Base-by-base conservation (phyloP, 1,140 invertebrate genomes). In the Amyelois transitella region DNA sequence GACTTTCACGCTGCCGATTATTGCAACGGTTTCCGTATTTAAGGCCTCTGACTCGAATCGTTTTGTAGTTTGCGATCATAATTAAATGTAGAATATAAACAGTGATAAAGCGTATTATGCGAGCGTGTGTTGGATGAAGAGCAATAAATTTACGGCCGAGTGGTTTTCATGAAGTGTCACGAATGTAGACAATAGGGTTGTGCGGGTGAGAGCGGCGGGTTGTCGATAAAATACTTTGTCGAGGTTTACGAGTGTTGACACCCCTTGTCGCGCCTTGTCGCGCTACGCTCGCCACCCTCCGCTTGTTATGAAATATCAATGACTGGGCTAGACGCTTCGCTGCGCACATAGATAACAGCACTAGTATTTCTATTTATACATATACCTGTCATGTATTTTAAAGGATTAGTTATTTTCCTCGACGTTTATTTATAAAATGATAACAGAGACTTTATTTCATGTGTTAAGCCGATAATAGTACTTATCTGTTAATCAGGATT, bases 1-100 rank as follows among this genome's bases (percentile, higher is more conserved):
- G 69, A 78, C 71, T 81, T 78, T 80, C 72, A 77, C 78, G 75
- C 73, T 75, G 70, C 63, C 69, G 72, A 78, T 78, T 84, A 80
- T 71, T 72, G 72, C 66, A 77, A 78, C 72, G 69, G 74, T 81
- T 69, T 70, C 60, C 61, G 60, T 62, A 55, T 64, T 65, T 62
- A 66, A 59, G 51, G 47, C 22, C 48, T 47, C 24, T 62, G 63
- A 57, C 52, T 56, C 49, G 44, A 22, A 57, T 50, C 24, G 53
- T 65, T 62, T 51, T 57, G 14, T 54, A 44, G 28, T 22, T 28
- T 28, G 28, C 21, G 12, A 45, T 57, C 49, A 21, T 50, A 60
- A 62, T 58, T 19, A 45, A 19, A 45, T 45, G 19, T 20, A 45
- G 43, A 45, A 45, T 20, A 18, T 20, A 19, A 19, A 45, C 43